A percentile compares a stretch with the other conserved stretches of the same genome.
Evolutionary conservation across 1,140 invertebrate species (phyloP).

Genomic region (Cotesia chilonis): DNA sequence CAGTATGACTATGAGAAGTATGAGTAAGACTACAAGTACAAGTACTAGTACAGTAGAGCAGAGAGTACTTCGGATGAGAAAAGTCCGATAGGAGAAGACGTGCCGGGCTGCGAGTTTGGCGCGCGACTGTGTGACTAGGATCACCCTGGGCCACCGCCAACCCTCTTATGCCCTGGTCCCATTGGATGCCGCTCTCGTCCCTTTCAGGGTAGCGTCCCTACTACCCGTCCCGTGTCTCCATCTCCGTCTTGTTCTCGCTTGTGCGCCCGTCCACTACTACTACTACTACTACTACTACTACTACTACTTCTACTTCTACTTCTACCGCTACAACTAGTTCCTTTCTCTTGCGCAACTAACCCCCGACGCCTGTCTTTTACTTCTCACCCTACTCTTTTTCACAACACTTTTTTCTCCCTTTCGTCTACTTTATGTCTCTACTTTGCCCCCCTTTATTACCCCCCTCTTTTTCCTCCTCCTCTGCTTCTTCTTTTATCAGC

Average conservation of each 20-base stretch:
- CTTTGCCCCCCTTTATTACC: neutral
- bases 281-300: neutral
- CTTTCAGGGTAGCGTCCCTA: slow-evolving; percentile 41
- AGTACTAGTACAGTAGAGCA: neutral
- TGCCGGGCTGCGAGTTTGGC: slow-evolving; percentile 57
- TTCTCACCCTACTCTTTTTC: slow-evolving; percentile 12
- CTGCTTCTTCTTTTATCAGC: neutral
- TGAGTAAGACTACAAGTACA: too few species aligned
- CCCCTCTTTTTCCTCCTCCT: neutral
- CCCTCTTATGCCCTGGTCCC: slow-evolving; percentile 60
- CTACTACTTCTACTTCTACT: neutral
- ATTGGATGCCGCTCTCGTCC: slow-evolving; percentile 44
- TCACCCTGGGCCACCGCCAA: slow-evolving; percentile 61
- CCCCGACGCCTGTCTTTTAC: slow-evolving; percentile 23
- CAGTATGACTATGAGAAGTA: too few species aligned
- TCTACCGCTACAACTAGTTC: slow-evolving; percentile 14
- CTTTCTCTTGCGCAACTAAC: slow-evolving; percentile 21
- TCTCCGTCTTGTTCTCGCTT: slow-evolving; percentile 13
- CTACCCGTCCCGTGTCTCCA: slow-evolving; percentile 29
- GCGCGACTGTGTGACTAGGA: slow-evolving; percentile 62
- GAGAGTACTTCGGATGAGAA: slow-evolving; percentile 25
- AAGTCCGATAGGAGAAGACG: slow-evolving; percentile 37
- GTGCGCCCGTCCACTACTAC: neutral
- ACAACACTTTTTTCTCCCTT: slow-evolving; percentile 29
- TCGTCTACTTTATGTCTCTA: slow-evolving; percentile 12